Percentiles rank a stretch among this genome's conserved stretches.
These are phyloP conservation scores for Mythimna albipuncta DNA, from an alignment of 2,888 invertebrate species.

Conservation along the genomic window DNA sequence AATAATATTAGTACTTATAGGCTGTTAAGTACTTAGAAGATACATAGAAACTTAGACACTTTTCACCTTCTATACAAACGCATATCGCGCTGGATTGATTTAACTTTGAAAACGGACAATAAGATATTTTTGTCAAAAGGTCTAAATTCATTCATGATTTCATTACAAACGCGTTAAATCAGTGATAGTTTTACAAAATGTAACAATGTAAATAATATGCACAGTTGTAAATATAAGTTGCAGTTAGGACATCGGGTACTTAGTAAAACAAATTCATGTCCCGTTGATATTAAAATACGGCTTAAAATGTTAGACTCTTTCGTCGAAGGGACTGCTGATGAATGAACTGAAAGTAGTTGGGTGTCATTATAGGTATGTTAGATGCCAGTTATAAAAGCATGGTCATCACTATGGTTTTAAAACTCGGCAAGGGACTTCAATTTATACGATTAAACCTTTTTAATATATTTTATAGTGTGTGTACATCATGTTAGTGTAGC, in stretches of 20 bases:
- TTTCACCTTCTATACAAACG: constrained; percentile 57
- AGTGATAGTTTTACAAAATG: constrained; percentile 45
- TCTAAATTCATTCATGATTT: constrained; percentile 57
- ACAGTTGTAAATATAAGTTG: constrained; percentile 67
- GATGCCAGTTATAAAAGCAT: constrained; percentile 21
- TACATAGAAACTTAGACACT: constrained; percentile 44
- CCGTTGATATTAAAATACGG: constrained; percentile 47
- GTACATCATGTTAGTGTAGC: constrained; percentile 60
- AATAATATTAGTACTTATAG: constrained; percentile 79
- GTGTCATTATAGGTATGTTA: constrained; percentile 43
- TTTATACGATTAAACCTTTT: constrained; percentile 55
- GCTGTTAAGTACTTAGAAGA: constrained; percentile 74
- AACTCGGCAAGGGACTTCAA: constrained; percentile 47
- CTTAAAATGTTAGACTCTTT: constrained; percentile 56
- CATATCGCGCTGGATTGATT: constrained; percentile 44
- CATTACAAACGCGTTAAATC: constrained; percentile 27
- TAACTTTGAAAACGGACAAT: constrained; percentile 64
- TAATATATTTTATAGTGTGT: constrained; percentile 62
- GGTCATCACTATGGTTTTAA: constrained; percentile 10
- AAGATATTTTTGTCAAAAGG: constrained; percentile 58
- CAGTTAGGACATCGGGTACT: constrained; percentile 43
- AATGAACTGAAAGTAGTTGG: constrained; percentile 48
- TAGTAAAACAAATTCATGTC: constrained; percentile 33
- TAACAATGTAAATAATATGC: constrained; percentile 70
- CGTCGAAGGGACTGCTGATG: constrained; percentile 34